Percentiles rank a stretch among this genome's conserved stretches.
Conservation (phyloP, 2,888 invertebrate species). For the Elysia crispata region DNA sequence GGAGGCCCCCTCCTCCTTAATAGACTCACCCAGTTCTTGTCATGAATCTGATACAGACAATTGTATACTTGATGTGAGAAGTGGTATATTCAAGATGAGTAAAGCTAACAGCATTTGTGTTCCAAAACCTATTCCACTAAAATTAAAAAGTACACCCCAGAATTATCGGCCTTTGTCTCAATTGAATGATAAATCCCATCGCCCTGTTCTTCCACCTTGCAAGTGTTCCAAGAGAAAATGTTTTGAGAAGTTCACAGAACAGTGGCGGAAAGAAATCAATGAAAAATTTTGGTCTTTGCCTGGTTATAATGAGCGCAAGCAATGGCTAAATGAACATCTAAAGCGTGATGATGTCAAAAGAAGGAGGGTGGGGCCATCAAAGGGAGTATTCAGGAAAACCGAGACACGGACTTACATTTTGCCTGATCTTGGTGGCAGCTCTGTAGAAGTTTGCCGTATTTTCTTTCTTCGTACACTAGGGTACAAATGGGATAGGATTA, state of each 20-base stretch:
- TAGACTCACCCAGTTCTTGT: too few relatives aligned
- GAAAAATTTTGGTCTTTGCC: slow-evolving; percentile 36
- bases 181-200: too few relatives aligned
- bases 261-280: slow-evolving; percentile 16
- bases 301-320: slow-evolving; percentile 40
- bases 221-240: slow-evolving; percentile 42
- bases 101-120: too few relatives aligned
- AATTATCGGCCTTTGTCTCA: too few relatives aligned
- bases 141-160: too few relatives aligned
- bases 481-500: slow-evolving; percentile 46
- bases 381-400: slow-evolving; percentile 30
- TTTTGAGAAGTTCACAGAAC: slow-evolving; percentile 32
- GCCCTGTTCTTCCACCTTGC: slow-evolving; percentile 40
- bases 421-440: slow-evolving; percentile 22
- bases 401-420: slow-evolving; percentile 41
- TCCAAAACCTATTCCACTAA: too few relatives aligned
- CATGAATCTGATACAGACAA: too few relatives aligned
- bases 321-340: slow-evolving; percentile 38
- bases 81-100: too few relatives aligned
- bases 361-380: slow-evolving; percentile 21
- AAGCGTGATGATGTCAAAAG: slow-evolving; percentile 31
- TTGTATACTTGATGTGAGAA: too few relatives aligned
- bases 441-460: slow-evolving; percentile 38
- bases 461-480: slow-evolving; percentile 44
- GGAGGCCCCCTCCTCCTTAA: too few relatives aligned